Base-by-base conservation (phyloP, 2,797 vertebrate species). In the Euthynnus affinis region DNA sequence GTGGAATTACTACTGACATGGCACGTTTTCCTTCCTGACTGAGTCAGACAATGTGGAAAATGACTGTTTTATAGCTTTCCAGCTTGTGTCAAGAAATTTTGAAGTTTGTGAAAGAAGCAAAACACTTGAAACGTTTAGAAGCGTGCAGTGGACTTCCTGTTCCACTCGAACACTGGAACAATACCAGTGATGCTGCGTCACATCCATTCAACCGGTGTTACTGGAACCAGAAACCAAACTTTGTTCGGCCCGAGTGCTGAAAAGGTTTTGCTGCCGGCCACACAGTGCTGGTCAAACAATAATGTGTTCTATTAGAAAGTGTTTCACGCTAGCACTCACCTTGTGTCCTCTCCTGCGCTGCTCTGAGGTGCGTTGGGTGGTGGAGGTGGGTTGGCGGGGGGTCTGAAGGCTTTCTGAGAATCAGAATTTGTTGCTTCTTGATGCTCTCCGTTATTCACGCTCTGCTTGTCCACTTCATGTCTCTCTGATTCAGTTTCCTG, bases 371-470 rank as follows among this genome's bases (percentile, higher is more conserved):
- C 17, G 15, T 58, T 57, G 0, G 95, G 95, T 20, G 94, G 94
- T 0, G 94, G 94, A 17, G 95, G 95, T 0, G 94, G 94, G 74
- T 95, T 91, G 17, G 81, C 58, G 1, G 95, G 95, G n/a, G 95
- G 95, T 59, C 90, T 91, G 3, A 90, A 87, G 25, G 74, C 29
- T 51, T 80, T 78, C 29, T 46, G 61, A 62, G 77, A n/a, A 9
- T 57, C 44, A 46, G 60, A 57, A 4, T 20, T 62, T 0, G 5
- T 49, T 55, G 82, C 76, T 60, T 27, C 78, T 13, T 12, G 49
- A 1, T 56, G 69, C 23, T 71, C 58, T 25, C 22, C 22, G 3
- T 71, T 51, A 0, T 84, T 69, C 70, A n/a, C 1, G 25, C 46
- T 83, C 22, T 23, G 70, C 20, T 9, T 2, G 17, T 40, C 25